A percentile compares a stretch with the other conserved stretches of the same genome.
These are phyloP conservation scores for Chymomyza procnemis DNA, from an alignment of 2,888 invertebrate genomes.

Conservation along the genomic window DNA sequence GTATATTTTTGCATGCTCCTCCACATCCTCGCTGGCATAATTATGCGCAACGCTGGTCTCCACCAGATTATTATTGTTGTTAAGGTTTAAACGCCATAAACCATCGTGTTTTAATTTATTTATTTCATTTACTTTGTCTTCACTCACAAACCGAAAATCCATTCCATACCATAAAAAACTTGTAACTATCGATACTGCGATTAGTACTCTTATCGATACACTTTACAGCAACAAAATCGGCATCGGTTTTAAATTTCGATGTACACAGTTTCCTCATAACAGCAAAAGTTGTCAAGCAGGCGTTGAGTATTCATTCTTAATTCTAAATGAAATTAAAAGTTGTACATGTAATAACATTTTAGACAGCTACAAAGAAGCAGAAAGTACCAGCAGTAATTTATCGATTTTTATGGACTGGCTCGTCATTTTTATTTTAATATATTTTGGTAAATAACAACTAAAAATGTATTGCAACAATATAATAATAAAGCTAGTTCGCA, in stretches of 20 bases:
- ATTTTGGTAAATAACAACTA: too few relatives aligned
- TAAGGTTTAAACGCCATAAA: constrained; percentile 54
- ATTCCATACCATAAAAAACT: constrained; percentile 11
- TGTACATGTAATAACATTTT: too few relatives aligned
- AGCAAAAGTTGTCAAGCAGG: too few relatives aligned
- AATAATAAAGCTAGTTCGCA: too few relatives aligned
- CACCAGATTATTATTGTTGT: constrained; percentile 56
- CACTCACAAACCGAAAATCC: constrained; percentile 27
- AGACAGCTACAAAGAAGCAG: too few relatives aligned
- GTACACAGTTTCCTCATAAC: not conserved
- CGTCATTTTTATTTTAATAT: too few relatives aligned
- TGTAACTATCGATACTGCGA: not conserved
- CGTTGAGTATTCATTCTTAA: too few relatives aligned
- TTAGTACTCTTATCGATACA: not conserved
- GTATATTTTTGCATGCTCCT: constrained; percentile 29
- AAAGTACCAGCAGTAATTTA: too few relatives aligned
- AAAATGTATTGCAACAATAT: too few relatives aligned
- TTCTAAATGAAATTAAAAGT: too few relatives aligned
- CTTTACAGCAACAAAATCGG: not conserved
- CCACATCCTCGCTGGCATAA: constrained; percentile 50
- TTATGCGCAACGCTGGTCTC: constrained; percentile 38
- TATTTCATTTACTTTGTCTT: constrained; percentile 38
- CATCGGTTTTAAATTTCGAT: not conserved
- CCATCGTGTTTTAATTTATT: constrained; percentile 56
- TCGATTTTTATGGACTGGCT: too few relatives aligned